Conservation (phyloP, 2,797 vertebrate species). For the Rousettus madagascariensis region DNA sequence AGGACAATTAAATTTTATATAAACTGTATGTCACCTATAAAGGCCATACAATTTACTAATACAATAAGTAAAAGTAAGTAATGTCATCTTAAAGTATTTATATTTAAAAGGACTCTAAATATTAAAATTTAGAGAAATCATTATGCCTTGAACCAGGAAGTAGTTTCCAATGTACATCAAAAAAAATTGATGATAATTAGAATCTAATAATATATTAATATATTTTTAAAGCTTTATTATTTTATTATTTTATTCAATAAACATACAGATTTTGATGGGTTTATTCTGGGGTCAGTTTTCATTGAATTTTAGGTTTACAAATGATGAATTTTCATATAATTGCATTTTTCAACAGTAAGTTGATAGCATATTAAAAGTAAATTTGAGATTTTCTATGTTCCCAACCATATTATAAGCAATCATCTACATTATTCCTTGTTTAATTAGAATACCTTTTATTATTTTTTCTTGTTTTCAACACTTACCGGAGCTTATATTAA, state of each 20-base stretch:
- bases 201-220: background rate
- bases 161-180: background rate
- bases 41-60: background rate
- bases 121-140: background rate
- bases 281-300: background rate
- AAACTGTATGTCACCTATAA: background rate
- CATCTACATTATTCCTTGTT: background rate
- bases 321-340: background rate
- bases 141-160: background rate
- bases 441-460: background rate
- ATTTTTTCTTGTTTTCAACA: conserved; percentile 1
- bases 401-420: background rate
- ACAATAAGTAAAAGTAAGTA: background rate
- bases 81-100: background rate
- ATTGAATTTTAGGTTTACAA: background rate
- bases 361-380: background rate
- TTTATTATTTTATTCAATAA: background rate
- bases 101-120: background rate
- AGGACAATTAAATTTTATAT: background rate
- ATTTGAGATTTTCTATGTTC: background rate
- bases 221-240: background rate
- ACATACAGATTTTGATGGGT: background rate
- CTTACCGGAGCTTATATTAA: background rate
- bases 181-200: background rate
- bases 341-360: background rate